Conservation (phyloP, 2,888 invertebrate genomes). For the Hecatera dysodea region DNA sequence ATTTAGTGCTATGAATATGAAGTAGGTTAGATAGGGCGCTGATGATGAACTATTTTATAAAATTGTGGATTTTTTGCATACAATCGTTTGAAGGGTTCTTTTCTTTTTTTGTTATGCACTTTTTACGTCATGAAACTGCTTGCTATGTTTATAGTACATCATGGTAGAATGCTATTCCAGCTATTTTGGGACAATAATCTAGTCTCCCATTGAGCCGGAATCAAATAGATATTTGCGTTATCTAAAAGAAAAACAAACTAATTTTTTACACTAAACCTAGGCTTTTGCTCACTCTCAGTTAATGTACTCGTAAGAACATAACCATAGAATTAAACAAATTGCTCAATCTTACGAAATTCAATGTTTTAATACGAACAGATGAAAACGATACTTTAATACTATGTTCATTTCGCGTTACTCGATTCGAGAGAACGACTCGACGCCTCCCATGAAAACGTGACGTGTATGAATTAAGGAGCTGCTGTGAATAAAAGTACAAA, state of each 20-base stretch:
- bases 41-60: slow-evolving; percentile 24
- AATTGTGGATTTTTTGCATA: neutral
- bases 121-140: neutral
- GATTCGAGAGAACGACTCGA: slow-evolving; percentile 80
- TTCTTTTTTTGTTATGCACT: neutral
- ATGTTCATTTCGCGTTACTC: slow-evolving; percentile 81
- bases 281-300: neutral
- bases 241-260: no score
- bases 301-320: neutral
- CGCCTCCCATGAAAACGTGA: slow-evolving; percentile 84
- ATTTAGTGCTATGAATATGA: slow-evolving; percentile 50
- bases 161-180: no score
- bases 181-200: neutral
- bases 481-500: slow-evolving; percentile 73
- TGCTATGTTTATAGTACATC: no score
- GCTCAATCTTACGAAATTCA: slow-evolving; percentile 64
- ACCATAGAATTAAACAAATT: slow-evolving; percentile 42
- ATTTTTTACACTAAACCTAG: no score
- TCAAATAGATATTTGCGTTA: neutral
- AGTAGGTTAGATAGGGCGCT: slow-evolving; percentile 2
- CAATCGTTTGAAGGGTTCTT: neutral
- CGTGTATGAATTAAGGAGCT: slow-evolving; percentile 87
- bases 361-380: slow-evolving; percentile 73
- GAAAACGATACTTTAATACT: slow-evolving; percentile 79
- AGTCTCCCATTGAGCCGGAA: neutral